These are phyloP conservation scores for Bombus superbus DNA, from an alignment of 1,140 invertebrate genomes.

Conservation along the genomic window DNA sequence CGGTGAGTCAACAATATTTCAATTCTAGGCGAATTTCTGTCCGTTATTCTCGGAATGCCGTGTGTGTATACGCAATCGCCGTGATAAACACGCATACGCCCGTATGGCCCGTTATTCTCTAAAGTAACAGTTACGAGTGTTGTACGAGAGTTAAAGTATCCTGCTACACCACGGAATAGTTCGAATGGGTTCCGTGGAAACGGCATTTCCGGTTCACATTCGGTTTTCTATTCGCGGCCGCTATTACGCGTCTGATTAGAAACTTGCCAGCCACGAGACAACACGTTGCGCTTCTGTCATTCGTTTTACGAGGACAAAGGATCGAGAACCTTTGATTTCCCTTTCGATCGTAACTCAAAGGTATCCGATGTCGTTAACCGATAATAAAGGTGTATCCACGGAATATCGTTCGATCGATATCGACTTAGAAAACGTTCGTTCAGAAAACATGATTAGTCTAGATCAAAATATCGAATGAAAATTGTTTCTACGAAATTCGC, in stretches of 20 bases:
- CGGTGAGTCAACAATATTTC: background rate
- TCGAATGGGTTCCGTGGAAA: constrained; percentile 75
- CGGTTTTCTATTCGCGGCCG: constrained; percentile 66
- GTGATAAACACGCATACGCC: constrained; percentile 51
- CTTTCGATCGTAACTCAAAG: constrained; percentile 25
- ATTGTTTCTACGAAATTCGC: background rate
- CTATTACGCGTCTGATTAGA: constrained; percentile 76
- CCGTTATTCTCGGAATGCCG: constrained; percentile 55
- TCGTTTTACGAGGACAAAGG: constrained; percentile 7
- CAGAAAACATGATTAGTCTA: too few relatives aligned
- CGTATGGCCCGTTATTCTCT: constrained; percentile 66
- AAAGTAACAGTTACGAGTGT: constrained; percentile 74
- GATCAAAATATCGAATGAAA: background rate
- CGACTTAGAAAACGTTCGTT: background rate
- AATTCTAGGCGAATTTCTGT: constrained; percentile 54
- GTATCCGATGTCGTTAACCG: background rate
- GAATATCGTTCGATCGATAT: background rate
- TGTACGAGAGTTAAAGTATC: constrained; percentile 59
- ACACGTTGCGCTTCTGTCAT: background rate
- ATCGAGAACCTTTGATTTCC: constrained; percentile 38
- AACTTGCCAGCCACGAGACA: constrained; percentile 49
- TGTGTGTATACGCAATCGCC: constrained; percentile 52
- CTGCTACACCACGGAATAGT: constrained; percentile 52
- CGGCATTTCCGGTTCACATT: constrained; percentile 78
- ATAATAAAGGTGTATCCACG: background rate